Conservation (phyloP, 2,888 invertebrate genomes). For the Automeris io region DNA sequence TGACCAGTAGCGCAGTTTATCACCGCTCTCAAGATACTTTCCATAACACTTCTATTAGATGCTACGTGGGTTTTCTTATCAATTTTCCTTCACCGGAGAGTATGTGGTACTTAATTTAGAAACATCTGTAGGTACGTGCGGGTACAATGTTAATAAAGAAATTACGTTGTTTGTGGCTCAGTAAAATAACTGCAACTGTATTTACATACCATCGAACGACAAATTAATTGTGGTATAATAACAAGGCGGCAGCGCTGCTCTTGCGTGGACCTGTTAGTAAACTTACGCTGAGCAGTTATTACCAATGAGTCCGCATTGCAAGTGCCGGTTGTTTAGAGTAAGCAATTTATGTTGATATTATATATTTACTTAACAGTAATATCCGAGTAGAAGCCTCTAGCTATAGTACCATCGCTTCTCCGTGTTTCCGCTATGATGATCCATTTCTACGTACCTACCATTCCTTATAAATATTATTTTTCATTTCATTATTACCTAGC, state of each 20-base stretch:
- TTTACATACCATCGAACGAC: constrained; percentile 45
- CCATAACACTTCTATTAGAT: no score
- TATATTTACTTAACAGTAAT: constrained; percentile 6
- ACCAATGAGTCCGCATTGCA: constrained; percentile 25
- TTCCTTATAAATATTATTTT: no score
- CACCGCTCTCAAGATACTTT: no score
- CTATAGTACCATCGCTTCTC: background rate
- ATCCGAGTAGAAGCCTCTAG: background rate
- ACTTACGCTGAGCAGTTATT: constrained; percentile 32
- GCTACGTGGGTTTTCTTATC: no score
- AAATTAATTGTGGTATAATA: constrained; percentile 61
- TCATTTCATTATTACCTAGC: no score
- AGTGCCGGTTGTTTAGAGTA: constrained; percentile 18
- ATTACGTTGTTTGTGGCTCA: constrained; percentile 8
- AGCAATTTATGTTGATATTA: constrained; percentile 7
- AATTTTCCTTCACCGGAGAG: no score
- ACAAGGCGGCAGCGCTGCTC: constrained; percentile 40
- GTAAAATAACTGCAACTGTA: constrained; percentile 36
- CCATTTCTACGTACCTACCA: background rate
- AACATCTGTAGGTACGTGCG: no score
- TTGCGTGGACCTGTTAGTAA: constrained; percentile 21
- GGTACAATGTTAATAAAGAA: constrained; percentile 3
- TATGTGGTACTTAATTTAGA: no score
- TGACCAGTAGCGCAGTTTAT: no score
- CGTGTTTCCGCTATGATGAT: background rate